Evolutionary conservation across 1,140 invertebrate species (phyloP), one percentile per base, ranked within the genome.

Genomic region (Acromyrmex charruanus): DNA sequence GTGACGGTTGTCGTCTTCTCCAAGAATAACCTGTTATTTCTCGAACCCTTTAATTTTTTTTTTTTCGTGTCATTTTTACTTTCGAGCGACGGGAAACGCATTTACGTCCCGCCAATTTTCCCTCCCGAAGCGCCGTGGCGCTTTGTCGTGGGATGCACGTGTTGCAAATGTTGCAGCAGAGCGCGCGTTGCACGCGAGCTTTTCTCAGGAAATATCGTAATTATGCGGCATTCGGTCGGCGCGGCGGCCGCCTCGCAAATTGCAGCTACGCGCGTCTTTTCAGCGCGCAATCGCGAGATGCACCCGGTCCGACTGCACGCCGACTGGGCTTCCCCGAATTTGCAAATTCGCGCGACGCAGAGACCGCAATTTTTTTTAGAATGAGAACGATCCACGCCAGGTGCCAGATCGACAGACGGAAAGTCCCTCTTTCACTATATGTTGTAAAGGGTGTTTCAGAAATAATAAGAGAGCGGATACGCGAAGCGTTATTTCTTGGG

Each of bases 221-320:
- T 84, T 84, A 75, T 49, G 69, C 80, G 80, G 80, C 80, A 75
- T 84, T 84, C 80, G 55, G 80, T 49, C 55, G 69, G n/a, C 69
- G 18, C 55, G 55, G n/a, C 80, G 18, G 28, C 44, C 31, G 25
- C 49, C 65, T 81, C 65, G 77, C 39, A 75, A 74, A 84, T 84
- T 84, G 39, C 69, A 59, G 80, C 80, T 74, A 74, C 55, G 51
- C 35, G 80, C 25, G 69, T 61, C 80, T 63, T 84, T 84, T 84
- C 69, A 74, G 31, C 53, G 21, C 59, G 61, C 44, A 31, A 25
- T 49, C 25, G 74, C 21, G 39, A 35, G 35, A 77, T 39, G 58
- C 58, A 25, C 25, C 59, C 61, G 63, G 49, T 49, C 1, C n/a
- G 21, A 25, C 4, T 9, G 25, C 31, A 44, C 39, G 18, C 39